Percentiles rank a stretch among this genome's conserved stretches.
Evolutionary conservation across 2,888 invertebrate genomes (phyloP).

Genomic region (Xestoiulus laeticollis): DNA sequence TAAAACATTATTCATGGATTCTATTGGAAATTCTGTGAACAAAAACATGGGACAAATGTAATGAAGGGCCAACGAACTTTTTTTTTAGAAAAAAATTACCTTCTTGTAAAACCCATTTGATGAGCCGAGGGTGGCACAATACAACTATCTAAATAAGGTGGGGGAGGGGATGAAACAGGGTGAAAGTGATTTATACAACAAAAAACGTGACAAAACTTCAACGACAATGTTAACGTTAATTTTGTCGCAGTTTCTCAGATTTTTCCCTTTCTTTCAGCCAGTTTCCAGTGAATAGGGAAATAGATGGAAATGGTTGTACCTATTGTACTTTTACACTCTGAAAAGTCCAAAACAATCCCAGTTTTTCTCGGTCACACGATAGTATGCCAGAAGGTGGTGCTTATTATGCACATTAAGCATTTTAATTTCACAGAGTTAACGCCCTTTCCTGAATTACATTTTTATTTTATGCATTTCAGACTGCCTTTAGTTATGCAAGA

Average conservation of each 20-base stretch:
- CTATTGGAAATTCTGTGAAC: background rate
- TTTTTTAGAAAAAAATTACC: background rate
- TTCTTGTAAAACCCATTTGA: background rate
- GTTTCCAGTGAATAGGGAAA: background rate
- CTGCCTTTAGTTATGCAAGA: background rate
- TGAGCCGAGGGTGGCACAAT: background rate
- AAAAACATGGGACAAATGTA: background rate
- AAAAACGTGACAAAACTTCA: constrained; percentile 8
- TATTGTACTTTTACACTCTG: background rate
- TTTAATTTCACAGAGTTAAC: background rate
- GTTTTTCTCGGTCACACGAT: background rate
- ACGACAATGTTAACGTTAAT: background rate
- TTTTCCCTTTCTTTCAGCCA: background rate
- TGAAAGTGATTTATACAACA: constrained; percentile 5
- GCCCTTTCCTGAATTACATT: background rate
- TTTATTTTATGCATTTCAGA: background rate
- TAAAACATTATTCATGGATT: background rate
- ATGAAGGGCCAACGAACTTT: constrained; percentile 27
- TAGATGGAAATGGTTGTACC: background rate
- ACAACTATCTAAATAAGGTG: background rate
- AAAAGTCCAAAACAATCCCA: background rate
- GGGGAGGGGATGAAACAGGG: background rate
- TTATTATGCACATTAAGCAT: background rate
- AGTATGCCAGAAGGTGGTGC: background rate
- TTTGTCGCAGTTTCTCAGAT: background rate